A percentile compares a stretch with the other conserved stretches of the same genome.
phyloP scores from a whole-genome alignment of 2,113 vertebrate species.

The Baryphthengus martii region DNA sequence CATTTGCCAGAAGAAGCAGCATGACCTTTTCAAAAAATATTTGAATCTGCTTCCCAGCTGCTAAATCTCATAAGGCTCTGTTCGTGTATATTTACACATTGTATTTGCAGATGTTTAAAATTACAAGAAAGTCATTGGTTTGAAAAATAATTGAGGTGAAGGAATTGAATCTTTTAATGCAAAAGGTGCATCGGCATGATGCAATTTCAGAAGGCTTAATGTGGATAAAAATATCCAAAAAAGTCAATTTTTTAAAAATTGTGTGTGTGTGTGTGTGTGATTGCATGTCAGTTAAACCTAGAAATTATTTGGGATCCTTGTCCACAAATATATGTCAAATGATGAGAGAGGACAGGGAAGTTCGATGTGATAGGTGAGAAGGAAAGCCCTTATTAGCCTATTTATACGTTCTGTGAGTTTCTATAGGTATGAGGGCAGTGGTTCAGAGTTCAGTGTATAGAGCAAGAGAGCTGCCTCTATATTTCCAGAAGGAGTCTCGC shows the following conservation, averaged over 20 bases:
- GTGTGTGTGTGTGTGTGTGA: too few relatives aligned
- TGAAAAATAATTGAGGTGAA: neutral
- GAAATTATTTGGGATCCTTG: neutral
- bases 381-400: neutral
- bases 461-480: rapidly evolving
- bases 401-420: neutral
- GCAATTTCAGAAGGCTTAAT: neutral
- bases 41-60: neutral
- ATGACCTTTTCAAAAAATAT: neutral
- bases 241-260: too few relatives aligned
- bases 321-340: neutral
- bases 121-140: neutral
- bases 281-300: neutral
- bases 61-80: neutral
- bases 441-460: neutral
- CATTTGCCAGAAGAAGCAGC: neutral
- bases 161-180: neutral
- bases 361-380: neutral
- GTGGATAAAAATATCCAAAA: neutral
- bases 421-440: neutral
- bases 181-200: neutral
- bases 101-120: neutral
- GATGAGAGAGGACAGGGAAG: neutral
- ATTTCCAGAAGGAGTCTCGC: neutral
- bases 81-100: neutral